Percentiles rank a stretch among this genome's conserved stretches.
These are phyloP conservation scores for Eristalinus sepulchralis DNA, from an alignment of 2,888 invertebrate species.

Conservation along the genomic window DNA sequence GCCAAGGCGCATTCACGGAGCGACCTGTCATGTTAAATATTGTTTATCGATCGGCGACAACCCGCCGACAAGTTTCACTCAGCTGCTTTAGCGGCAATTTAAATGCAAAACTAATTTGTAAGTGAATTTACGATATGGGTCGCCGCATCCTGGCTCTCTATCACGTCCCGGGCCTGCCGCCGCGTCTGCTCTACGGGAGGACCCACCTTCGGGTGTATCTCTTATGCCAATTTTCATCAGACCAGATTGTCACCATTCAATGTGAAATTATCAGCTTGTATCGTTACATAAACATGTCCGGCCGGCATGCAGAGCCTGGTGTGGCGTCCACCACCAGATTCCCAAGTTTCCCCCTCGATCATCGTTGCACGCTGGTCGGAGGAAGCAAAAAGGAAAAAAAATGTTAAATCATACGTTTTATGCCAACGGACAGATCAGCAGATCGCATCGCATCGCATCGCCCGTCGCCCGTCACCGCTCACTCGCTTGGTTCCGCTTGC, in stretches of 20 bases:
- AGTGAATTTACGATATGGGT: slow-evolving; percentile 59
- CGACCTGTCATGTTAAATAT: slow-evolving; percentile 69
- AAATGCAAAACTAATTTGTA: slow-evolving; percentile 71
- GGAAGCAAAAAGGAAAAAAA: slow-evolving; percentile 28
- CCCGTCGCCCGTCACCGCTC: background rate
- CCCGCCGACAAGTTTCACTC: slow-evolving; percentile 70
- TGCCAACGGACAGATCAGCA: slow-evolving; percentile 32
- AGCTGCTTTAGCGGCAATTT: slow-evolving; percentile 65
- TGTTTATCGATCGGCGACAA: slow-evolving; percentile 63
- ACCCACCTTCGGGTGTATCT: slow-evolving; percentile 19
- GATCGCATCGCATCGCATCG: slow-evolving; percentile 7
- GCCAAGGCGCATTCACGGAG: slow-evolving; percentile 41
- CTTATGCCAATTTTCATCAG: slow-evolving; percentile 43
- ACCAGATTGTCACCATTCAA: slow-evolving; percentile 67
- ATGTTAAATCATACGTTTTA: slow-evolving; percentile 64
- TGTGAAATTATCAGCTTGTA: slow-evolving; percentile 67
- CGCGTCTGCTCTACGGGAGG: slow-evolving; percentile 38
- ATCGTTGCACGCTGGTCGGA: slow-evolving; percentile 1
- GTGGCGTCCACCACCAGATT: background rate
- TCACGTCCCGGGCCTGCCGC: slow-evolving; percentile 1
- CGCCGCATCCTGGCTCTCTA: background rate
- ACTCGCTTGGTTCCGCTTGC: slow-evolving; percentile 21
- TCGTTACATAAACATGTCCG: slow-evolving; percentile 57
- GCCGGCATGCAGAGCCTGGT: slow-evolving; percentile 6
- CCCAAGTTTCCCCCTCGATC: slow-evolving; percentile 48